Percentiles rank a stretch among this genome's conserved stretches.
Conservation (phyloP, 2,113 vertebrate genomes). For the Notechis scutatus region DNA sequence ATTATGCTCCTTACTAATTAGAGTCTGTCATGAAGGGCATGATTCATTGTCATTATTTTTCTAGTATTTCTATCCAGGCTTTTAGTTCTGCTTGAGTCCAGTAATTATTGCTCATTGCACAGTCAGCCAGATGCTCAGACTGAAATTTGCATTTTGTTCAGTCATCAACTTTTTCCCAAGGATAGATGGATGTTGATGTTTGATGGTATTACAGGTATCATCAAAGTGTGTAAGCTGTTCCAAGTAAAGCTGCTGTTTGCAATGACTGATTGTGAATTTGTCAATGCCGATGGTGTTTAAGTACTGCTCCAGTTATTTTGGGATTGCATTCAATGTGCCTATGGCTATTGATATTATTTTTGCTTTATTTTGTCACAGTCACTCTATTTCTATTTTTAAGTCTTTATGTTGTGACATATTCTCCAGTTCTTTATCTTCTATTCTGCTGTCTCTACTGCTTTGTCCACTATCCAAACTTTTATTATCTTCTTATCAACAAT, state of each 20-base stretch:
- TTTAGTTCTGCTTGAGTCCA: not conserved
- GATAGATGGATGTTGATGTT: too few species aligned
- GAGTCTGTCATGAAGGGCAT: not conserved
- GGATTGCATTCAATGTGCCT: not conserved
- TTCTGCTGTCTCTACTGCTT: not conserved
- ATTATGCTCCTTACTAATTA: not conserved
- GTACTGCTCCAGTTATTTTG: not conserved
- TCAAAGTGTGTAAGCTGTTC: too few species aligned
- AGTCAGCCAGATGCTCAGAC: too few species aligned
- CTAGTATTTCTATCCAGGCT: not conserved
- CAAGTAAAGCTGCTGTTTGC: too few species aligned
- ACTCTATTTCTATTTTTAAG: not conserved
- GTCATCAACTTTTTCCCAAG: too few species aligned
- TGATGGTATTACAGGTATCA: too few species aligned
- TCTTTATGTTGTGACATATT: not conserved
- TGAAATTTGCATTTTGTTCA: too few species aligned
- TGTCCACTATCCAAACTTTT: not conserved
- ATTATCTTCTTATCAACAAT: not conserved
- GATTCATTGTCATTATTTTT: not conserved
- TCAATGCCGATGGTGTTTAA: not conserved
- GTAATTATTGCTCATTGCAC: not conserved
- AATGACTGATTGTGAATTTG: not conserved
- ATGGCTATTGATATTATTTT: not conserved
- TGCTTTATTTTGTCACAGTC: not conserved
- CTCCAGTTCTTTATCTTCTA: not conserved